Evolutionary conservation across 2,888 invertebrate species (phyloP).

Genomic region (Trilocha varians): DNA sequence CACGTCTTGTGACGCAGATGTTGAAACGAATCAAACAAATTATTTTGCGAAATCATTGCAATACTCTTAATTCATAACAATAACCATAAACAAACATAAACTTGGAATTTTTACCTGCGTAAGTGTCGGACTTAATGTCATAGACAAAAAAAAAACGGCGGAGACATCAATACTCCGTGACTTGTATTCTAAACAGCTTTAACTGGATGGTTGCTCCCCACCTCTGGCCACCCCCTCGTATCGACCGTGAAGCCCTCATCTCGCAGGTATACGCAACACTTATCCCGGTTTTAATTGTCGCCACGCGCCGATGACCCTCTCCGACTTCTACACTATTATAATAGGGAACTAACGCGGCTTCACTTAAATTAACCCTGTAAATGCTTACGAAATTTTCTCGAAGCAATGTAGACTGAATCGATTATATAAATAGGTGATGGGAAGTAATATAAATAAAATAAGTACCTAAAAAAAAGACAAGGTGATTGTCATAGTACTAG

Average conservation of each 20-base stretch:
- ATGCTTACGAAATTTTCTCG: neutral
- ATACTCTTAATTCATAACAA: neutral
- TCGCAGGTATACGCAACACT: constrained; percentile 71
- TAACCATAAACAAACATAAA: neutral
- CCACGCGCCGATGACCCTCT: constrained; percentile 64
- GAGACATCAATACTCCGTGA: constrained; percentile 58
- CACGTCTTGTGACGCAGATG: constrained; percentile 49
- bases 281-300: constrained; percentile 72
- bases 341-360: neutral
- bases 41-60: neutral
- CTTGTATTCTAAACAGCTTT: constrained; percentile 65
- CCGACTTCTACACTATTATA: constrained; percentile 24
- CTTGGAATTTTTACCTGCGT: neutral
- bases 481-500: too few relatives aligned
- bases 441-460: too few relatives aligned
- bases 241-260: constrained; percentile 69
- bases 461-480: too few relatives aligned
- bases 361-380: neutral
- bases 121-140: neutral
- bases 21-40: constrained; percentile 29
- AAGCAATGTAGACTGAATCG: too few relatives aligned
- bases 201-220: constrained; percentile 48
- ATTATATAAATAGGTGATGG: too few relatives aligned
- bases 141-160: constrained; percentile 33
- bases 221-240: constrained; percentile 41